Evolutionary conservation across 2,888 invertebrate genomes (phyloP).

Genomic region (Ptychoptera contaminata): DNA sequence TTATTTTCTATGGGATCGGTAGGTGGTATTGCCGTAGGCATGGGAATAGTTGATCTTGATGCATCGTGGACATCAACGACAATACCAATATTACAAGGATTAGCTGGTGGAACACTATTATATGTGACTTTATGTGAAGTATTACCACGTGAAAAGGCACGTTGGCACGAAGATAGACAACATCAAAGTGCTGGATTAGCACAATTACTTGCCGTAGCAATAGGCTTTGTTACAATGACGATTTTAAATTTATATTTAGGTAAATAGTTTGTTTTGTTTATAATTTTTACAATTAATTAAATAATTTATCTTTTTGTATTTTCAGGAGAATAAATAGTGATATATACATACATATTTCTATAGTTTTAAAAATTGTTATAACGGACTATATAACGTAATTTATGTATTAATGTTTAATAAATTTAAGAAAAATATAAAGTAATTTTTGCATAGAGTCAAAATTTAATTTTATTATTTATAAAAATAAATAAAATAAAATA

Average conservation of each 20-base stretch:
- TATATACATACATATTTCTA: no score
- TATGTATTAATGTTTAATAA: no score
- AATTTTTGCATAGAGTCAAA: no score
- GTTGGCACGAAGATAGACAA: slow-evolving; percentile 45
- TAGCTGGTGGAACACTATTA: slow-evolving; percentile 60
- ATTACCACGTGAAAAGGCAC: slow-evolving; percentile 55
- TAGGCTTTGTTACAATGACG: slow-evolving; percentile 49
- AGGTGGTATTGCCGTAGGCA: slow-evolving; percentile 49
- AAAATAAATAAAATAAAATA: no score
- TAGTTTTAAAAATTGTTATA: no score
- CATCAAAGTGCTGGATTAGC: slow-evolving; percentile 41
- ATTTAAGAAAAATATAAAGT: no score
- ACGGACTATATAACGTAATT: no score
- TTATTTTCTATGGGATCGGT: slow-evolving; percentile 55
- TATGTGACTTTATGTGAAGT: slow-evolving; percentile 67
- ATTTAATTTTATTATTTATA: no score
- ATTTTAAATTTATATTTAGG: slow-evolving; percentile 43
- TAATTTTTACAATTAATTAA: no score
- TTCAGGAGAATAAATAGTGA: no score
- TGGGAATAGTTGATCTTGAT: slow-evolving; percentile 39
- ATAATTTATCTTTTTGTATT: no score
- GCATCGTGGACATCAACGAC: slow-evolving; percentile 31
- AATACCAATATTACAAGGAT: slow-evolving; percentile 47
- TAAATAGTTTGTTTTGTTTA: slow-evolving; percentile 2
- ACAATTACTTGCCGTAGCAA: slow-evolving; percentile 42